Percentiles rank a stretch among this genome's conserved stretches.
Evolutionary conservation across 1,140 invertebrate genomes (phyloP).

Genomic region (Epicauta chinensis): DNA sequence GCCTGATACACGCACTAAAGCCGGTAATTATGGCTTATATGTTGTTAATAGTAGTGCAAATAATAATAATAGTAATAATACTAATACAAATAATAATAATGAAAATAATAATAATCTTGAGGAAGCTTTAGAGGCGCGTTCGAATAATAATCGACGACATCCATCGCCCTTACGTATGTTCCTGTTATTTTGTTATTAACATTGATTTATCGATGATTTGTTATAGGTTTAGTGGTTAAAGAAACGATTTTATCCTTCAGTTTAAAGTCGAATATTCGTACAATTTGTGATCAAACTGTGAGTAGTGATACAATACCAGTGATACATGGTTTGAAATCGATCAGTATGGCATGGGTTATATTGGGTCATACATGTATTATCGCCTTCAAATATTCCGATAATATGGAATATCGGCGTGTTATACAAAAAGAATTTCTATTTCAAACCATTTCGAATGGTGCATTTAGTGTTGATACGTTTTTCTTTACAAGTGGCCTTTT

Average conservation of each 20-base stretch:
- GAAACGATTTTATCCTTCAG: conserved; percentile 76
- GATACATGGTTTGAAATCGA: conserved; percentile 72
- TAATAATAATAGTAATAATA: neutral
- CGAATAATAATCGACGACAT: neutral
- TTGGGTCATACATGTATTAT: conserved; percentile 83
- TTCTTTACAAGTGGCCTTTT: conserved; percentile 81
- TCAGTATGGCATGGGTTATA: conserved; percentile 91
- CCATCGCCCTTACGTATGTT: neutral
- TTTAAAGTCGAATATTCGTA: conserved; percentile 63
- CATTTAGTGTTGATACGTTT: conserved; percentile 88
- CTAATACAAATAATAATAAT: neutral
- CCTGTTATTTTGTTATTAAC: neutral
- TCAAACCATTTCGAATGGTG: conserved; percentile 78
- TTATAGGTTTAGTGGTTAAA: conserved; percentile 35
- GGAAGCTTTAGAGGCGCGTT: neutral
- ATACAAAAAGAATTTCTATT: conserved; percentile 75
- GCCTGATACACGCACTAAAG: conserved; percentile 28
- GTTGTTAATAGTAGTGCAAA: conserved; percentile 32
- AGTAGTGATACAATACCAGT: conserved; percentile 75
- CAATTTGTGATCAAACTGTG: conserved; percentile 70
- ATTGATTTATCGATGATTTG: neutral
- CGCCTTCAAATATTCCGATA: conserved; percentile 79
- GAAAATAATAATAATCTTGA: neutral
- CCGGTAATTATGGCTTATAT: conserved; percentile 32
- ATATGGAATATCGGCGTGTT: conserved; percentile 69